A percentile compares a stretch with the other conserved stretches of the same genome.
Evolutionary conservation across 1,140 invertebrate genomes (phyloP).

Genomic region (Pentalonia nigronervosa): DNA sequence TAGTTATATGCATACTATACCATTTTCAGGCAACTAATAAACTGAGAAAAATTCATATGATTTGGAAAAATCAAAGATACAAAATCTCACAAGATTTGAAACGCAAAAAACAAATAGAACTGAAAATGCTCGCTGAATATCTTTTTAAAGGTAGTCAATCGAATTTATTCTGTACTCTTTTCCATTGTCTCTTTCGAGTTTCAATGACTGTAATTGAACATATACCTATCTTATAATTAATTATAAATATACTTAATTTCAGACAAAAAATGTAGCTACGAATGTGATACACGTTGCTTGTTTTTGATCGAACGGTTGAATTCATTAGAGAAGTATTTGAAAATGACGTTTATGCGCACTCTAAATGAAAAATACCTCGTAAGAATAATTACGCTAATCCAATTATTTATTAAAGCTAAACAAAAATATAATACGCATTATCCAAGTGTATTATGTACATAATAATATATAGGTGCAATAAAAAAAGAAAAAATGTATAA

Average conservation of each 20-base stretch:
- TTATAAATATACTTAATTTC: neutral
- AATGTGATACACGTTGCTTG: neutral
- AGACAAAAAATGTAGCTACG: conserved; percentile 42
- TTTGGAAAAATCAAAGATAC: conserved; percentile 39
- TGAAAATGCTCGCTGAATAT: conserved; percentile 34
- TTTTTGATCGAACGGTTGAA: conserved; percentile 47
- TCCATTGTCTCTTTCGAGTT: neutral
- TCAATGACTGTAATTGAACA: neutral
- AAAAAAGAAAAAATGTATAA: neutral
- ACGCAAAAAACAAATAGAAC: conserved; percentile 40
- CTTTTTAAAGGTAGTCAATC: conserved; percentile 42
- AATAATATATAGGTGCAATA: neutral
- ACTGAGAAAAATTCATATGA: conserved; percentile 10
- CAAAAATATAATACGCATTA: neutral
- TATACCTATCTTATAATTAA: neutral
- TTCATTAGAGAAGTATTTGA: conserved; percentile 27
- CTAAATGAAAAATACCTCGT: conserved; percentile 44
- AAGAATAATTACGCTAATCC: neutral
- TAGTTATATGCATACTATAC: neutral
- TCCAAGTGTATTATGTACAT: neutral
- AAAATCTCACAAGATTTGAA: neutral
- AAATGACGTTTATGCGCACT: conserved; percentile 31
- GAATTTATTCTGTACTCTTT: neutral
- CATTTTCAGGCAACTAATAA: conserved; percentile 28
- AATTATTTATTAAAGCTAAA: neutral